A percentile compares a stretch with the other conserved stretches of the same genome.
Evolutionary conservation across 2,888 invertebrate genomes (phyloP).

Genomic region (Rhagonycha fulva): DNA sequence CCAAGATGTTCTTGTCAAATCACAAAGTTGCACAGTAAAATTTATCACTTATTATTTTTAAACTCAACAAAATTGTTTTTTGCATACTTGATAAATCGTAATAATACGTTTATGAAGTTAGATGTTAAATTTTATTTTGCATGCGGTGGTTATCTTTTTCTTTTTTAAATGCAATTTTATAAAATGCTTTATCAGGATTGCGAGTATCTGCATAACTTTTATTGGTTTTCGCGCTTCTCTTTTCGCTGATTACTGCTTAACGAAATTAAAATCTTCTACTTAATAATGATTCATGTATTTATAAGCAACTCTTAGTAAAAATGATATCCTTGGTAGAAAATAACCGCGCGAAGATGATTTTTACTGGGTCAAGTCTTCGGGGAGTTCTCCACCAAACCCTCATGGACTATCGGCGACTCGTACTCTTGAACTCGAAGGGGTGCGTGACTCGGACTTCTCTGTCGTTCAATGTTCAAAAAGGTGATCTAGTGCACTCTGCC

Average conservation of each 20-base stretch:
- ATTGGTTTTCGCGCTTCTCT: constrained; percentile 24
- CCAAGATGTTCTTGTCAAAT: constrained; percentile 47
- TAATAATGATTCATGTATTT: constrained; percentile 24
- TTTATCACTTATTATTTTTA: constrained; percentile 30
- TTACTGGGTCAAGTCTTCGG: constrained; percentile 44
- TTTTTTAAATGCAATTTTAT: not conserved
- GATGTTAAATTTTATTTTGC: not conserved
- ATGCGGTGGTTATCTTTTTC: not conserved
- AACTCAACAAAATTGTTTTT: constrained; percentile 30
- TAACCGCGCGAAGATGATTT: constrained; percentile 48
- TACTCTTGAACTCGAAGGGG: constrained; percentile 28
- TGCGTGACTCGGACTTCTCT: constrained; percentile 44
- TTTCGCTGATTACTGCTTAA: constrained; percentile 11
- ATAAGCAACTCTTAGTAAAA: constrained; percentile 36
- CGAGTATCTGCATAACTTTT: not conserved
- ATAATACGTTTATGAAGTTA: not conserved
- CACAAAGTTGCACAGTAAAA: constrained; percentile 40
- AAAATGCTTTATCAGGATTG: not conserved
- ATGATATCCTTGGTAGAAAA: constrained; percentile 48
- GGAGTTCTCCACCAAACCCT: constrained; percentile 39
- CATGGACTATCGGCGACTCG: constrained; percentile 34
- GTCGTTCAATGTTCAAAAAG: constrained; percentile 42
- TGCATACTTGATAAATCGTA: constrained; percentile 28
- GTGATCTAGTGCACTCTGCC: constrained; percentile 57
- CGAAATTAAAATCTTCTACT: constrained; percentile 34